These are phyloP conservation scores for Charina bottae DNA, from an alignment of 2,113 vertebrate species.

Conservation along the genomic window DNA sequence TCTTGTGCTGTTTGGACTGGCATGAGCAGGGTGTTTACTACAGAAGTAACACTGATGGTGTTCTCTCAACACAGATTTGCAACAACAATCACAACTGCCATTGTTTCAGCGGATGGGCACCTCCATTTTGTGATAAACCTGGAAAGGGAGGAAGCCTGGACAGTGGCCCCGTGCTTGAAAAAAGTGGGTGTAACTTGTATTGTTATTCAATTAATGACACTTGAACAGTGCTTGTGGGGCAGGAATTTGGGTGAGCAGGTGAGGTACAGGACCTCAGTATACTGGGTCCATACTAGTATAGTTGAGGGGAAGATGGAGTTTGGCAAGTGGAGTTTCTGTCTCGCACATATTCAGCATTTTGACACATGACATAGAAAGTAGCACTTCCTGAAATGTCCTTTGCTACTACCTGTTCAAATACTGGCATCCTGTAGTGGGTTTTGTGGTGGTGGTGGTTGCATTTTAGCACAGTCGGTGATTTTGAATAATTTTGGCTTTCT, in stretches of 20 bases:
- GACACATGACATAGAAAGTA: neutral
- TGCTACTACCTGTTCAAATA: neutral
- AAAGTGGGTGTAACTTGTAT: constrained; percentile 62
- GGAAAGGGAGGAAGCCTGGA: constrained; percentile 92
- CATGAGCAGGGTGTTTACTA: neutral
- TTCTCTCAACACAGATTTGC: constrained; percentile 79
- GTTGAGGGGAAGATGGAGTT: neutral
- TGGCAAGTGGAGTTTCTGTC: neutral
- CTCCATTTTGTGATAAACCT: constrained; percentile 81
- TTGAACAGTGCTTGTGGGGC: neutral
- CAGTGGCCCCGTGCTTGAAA: constrained; percentile 83
- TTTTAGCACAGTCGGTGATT: neutral
- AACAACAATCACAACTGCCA: constrained; percentile 98
- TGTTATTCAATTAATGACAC: neutral
- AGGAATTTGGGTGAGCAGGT: neutral
- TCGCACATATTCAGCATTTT: neutral
- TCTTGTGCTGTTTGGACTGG: neutral
- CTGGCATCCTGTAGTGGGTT: neutral
- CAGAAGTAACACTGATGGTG: neutral
- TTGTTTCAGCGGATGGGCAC: constrained; percentile 88
- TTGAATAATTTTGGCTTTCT: neutral
- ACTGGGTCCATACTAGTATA: neutral
- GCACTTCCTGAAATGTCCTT: neutral
- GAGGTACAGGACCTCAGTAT: neutral
- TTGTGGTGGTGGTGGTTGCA: too few species aligned